phyloP scores from a whole-genome alignment of 2,797 vertebrate species.

The Danio tinwini region DNA sequence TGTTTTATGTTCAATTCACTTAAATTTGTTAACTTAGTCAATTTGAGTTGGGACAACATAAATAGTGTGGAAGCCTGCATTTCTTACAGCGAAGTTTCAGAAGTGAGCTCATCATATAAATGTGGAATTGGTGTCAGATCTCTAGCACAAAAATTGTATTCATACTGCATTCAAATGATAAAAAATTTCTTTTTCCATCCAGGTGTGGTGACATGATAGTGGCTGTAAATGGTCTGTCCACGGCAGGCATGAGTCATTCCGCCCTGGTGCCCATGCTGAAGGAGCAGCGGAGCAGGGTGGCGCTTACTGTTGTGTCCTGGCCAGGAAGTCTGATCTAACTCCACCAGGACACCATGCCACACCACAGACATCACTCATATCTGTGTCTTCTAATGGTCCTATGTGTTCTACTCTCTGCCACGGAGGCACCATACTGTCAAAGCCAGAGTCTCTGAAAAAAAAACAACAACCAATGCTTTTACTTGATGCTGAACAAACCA shows the following conservation, averaged over 20 bases:
- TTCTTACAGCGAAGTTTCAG: too few relatives aligned
- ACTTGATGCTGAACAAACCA: slow-evolving; percentile 64
- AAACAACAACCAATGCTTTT: slow-evolving; percentile 50
- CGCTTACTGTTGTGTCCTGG: slow-evolving; percentile 96
- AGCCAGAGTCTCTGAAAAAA: slow-evolving; percentile 48
- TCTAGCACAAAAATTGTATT: background rate
- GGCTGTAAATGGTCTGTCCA: slow-evolving; percentile 94
- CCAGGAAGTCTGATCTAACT: slow-evolving; percentile 94
- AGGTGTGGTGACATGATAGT: slow-evolving; percentile 99
- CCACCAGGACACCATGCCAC: slow-evolving; percentile 63
- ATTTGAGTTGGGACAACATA: too few relatives aligned
- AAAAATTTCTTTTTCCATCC: background rate
- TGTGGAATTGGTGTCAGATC: background rate
- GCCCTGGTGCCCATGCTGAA: slow-evolving; percentile 98
- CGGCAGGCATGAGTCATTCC: slow-evolving; percentile 97
- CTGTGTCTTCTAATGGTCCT: slow-evolving; percentile 48
- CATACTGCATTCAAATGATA: background rate
- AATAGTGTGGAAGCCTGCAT: too few relatives aligned
- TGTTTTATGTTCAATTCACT: too few relatives aligned
- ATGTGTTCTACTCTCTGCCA: slow-evolving; percentile 59
- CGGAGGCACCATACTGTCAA: slow-evolving; percentile 58
- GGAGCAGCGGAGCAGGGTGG: slow-evolving; percentile 96
- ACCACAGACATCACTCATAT: slow-evolving; percentile 69
- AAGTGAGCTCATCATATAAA: too few relatives aligned
- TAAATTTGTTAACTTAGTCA: too few relatives aligned